Evolutionary conservation across 2,888 invertebrate genomes (phyloP), one percentile per base, ranked within the genome.

Genomic region (Eurytoma californica): DNA sequence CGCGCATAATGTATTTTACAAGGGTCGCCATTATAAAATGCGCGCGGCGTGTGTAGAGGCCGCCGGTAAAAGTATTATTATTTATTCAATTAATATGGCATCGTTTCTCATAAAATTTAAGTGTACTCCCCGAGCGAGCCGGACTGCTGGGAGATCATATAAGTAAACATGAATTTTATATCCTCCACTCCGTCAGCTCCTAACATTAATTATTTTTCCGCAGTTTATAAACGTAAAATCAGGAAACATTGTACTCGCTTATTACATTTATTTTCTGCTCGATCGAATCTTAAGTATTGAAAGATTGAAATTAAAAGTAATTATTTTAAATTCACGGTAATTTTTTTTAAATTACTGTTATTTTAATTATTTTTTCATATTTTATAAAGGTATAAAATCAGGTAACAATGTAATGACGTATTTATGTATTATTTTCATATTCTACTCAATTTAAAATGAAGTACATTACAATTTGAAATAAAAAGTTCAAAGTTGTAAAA

Each of bases 1-100:
- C 18, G 51, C 18, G 61, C 72, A 39, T 63, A 53, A 67, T 67
- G n/a, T 67, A 67, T 67, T 67, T 67, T 16, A 49, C 39, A 24
- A 51, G 16, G 16, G 60, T 18, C 7, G n/a, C 1, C 9, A 30
- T 68, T 30, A 57, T 68, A 55, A 55, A 39, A 57, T 55, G n/a
- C 14, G n/a, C 55, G n/a, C 1, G n/a, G n/a, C n/a, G n/a, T n/a
- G n/a, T 30, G 4, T 39, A 39, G 14, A n/a, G 1, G 18, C 5
- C 4, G 30, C n/a, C 12, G 13, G n/a, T 13, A 2, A 28, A 16
- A 16, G 53, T 60, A 47, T 68, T 51, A 61, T 69, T 63, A 69
- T 76, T 69, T 76, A 76, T 76, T 63, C 69, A 60, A 63, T 63
- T 76, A 76, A 76, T 76, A 68, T 57, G 76, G 67, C 69, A 69